Conservation (phyloP, 2,797 vertebrate genomes). For the Hoplostethus mediterraneus region DNA sequence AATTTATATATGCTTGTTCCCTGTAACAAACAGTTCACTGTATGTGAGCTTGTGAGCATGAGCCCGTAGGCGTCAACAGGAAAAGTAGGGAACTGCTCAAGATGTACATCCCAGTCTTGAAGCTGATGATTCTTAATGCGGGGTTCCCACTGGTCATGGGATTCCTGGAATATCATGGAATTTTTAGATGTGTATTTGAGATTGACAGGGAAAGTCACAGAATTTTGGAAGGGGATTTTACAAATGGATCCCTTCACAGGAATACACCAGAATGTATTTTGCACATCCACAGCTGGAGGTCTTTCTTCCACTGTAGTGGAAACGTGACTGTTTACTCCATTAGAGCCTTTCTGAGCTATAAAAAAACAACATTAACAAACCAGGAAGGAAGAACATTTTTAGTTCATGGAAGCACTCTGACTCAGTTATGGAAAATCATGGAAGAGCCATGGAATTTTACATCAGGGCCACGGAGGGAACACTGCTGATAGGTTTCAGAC, state of each 20-base stretch:
- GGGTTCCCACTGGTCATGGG: too few relatives aligned
- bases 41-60: background rate
- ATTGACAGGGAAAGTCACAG: too few relatives aligned
- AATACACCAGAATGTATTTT: background rate
- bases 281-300: too few relatives aligned
- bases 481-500: background rate
- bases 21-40: background rate
- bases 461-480: background rate
- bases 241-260: background rate
- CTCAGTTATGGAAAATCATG: background rate
- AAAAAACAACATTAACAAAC: background rate
- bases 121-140: too few relatives aligned
- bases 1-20: background rate
- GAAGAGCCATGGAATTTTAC: slow-evolving; percentile 11
- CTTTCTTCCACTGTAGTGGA: background rate
- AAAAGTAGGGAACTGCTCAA: background rate
- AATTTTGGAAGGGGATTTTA: background rate
- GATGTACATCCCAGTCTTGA: too few relatives aligned
- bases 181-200: too few relatives aligned
- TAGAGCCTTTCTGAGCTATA: background rate
- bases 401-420: background rate
- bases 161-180: too few relatives aligned
- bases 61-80: background rate
- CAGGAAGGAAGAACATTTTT: background rate
- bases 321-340: background rate